Percentiles rank a stretch among this genome's conserved stretches.
Conservation (phyloP, 2,113 vertebrate genomes). For the Morone chrysops region DNA sequence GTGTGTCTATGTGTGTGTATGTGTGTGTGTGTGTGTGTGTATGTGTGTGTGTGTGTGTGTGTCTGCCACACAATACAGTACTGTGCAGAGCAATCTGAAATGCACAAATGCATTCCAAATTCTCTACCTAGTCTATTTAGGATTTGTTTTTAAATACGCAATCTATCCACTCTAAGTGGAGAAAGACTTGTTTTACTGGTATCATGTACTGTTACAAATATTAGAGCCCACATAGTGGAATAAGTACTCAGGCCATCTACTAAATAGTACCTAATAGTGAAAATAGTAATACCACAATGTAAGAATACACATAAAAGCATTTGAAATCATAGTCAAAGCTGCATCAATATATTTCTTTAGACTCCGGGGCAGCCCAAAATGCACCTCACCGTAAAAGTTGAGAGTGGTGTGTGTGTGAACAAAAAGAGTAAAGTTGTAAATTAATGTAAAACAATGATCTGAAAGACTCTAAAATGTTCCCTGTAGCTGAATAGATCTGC, state of each 20-base stretch:
- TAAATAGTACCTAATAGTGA: not conserved
- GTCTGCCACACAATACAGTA: conserved; percentile 13
- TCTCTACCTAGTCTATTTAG: not conserved
- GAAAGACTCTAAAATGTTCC: too few relatives aligned
- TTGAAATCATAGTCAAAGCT: not conserved
- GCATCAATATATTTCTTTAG: not conserved
- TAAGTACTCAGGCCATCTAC: not conserved
- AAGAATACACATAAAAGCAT: not conserved
- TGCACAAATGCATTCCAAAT: conserved; percentile 3
- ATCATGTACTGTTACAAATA: not conserved
- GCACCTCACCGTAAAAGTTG: not conserved
- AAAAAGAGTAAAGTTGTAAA: too few relatives aligned
- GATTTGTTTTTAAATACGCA: not conserved
- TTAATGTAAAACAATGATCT: too few relatives aligned
- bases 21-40: conserved; percentile 32
- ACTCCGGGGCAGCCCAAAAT: not conserved
- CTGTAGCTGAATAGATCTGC: not conserved
- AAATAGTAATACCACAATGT: not conserved
- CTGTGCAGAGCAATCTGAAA: not conserved
- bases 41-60: conserved; percentile 42
- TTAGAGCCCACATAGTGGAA: not conserved
- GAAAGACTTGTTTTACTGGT: not conserved
- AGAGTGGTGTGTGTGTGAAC: too few relatives aligned
- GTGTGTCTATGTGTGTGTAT: conserved; percentile 18
- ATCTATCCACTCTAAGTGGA: not conserved